Base-by-base conservation (phyloP, 2,888 invertebrate genomes). In the Lycophotia porphyrea region DNA sequence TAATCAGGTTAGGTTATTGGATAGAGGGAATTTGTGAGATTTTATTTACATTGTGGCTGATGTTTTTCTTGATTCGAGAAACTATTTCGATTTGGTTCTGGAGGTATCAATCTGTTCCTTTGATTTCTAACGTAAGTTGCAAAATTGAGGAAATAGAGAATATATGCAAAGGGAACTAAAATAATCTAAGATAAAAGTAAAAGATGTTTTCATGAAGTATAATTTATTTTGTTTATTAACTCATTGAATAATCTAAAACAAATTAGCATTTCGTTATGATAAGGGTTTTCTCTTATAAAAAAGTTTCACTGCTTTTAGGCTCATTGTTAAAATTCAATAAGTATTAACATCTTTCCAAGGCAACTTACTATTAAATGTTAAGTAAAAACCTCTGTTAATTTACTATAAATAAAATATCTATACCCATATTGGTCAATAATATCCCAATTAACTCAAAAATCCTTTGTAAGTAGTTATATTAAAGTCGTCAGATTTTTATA, bases 381-480 rank as follows among this genome's bases (percentile, higher is more conserved):
- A 36, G 2, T 55, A 44, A 24, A 1, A 27, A 24, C 1, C n/a
- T 36, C 7, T 9, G 34, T 34, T 66, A 8, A n/a, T 68, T n/a
- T 11, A 36, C 1, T 11, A n/a, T 55, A 47, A 49, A 39, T 39
- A 63, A 65, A 58, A 67, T 44, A 47, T 13, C 7, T 31, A 15
- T 34, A 36, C 3, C 86, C 86, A 76, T 80, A 73, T 87, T 52
- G 24, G 79, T 68, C 74, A 27, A n/a, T 66, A 71, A 67, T 70
- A 44, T 58, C 66, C 61, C 64, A 84, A 80, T 72, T 80, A 78
- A 67, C 47, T 65, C n/a, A 72, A 77, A 64, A 64, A 83, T 74
- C 18, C 44, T 66, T 63, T 69, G 34, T 64, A 42, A 42, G 34
- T 58, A 42, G 27, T 47, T 18, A 18, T 44, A 68, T 60, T 36